Conservation (phyloP, 2,888 invertebrate species). For the Beris morrisii region DNA sequence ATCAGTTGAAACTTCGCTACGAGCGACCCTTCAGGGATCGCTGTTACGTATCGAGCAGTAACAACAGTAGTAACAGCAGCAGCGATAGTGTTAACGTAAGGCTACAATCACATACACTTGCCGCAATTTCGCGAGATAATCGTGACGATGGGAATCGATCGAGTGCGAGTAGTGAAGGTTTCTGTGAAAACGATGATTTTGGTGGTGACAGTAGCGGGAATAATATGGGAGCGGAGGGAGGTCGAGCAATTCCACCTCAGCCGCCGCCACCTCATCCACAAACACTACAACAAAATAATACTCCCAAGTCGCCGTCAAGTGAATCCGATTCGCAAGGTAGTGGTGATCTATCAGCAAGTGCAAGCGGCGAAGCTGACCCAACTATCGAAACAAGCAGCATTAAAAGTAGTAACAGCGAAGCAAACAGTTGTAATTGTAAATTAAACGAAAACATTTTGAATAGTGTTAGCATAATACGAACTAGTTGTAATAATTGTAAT, state of each 20-base stretch:
- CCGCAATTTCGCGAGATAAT: constrained; percentile 42
- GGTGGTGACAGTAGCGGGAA: constrained; percentile 68
- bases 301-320: constrained; percentile 36
- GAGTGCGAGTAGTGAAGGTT: constrained; percentile 93
- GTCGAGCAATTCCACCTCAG: constrained; percentile 42
- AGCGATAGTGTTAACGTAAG: constrained; percentile 51
- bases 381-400: constrained; percentile 6
- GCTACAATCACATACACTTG: constrained; percentile 34
- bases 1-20: constrained; percentile 51
- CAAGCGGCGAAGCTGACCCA: constrained; percentile 23
- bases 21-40: constrained; percentile 55
- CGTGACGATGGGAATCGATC: constrained; percentile 79
- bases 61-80: constrained; percentile 49
- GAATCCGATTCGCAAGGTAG: constrained; percentile 53
- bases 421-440: constrained; percentile 37
- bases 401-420: constrained; percentile 19
- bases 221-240: constrained; percentile 55
- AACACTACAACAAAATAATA: constrained; percentile 18
- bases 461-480: constrained; percentile 36
- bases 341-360: constrained; percentile 39
- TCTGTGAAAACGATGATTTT: constrained; percentile 91
- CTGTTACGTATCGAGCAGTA: constrained; percentile 51
- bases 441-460: constrained; percentile 34
- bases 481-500: constrained; percentile 37
- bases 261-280: constrained; percentile 40